Evolutionary conservation across 2,888 invertebrate species (phyloP).

Genomic region (Cryptocephalus moraei): DNA sequence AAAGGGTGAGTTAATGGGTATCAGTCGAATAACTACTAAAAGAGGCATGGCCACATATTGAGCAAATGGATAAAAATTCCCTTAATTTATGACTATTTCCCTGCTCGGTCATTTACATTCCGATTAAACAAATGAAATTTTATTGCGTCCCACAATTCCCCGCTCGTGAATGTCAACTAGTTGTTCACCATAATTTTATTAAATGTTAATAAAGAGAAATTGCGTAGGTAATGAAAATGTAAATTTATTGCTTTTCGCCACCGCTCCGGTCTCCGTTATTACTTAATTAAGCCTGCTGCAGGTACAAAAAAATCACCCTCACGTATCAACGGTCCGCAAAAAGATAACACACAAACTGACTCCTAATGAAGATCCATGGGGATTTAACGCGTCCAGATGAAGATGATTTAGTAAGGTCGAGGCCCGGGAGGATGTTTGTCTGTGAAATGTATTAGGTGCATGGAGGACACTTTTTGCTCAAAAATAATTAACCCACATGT

Average conservation of each 20-base stretch:
- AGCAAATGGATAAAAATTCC: too few relatives aligned
- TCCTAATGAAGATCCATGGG: conserved; percentile 21
- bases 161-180: too few relatives aligned
- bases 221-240: background rate
- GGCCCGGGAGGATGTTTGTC: background rate
- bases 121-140: too few relatives aligned
- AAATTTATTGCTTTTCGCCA: background rate
- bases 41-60: too few relatives aligned
- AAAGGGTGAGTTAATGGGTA: too few relatives aligned
- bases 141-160: too few relatives aligned
- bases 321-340: background rate
- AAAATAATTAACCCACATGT: too few relatives aligned
- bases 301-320: background rate
- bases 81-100: too few relatives aligned
- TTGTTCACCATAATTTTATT: background rate
- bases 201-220: background rate
- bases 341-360: conserved; percentile 11
- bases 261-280: background rate
- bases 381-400: conserved; percentile 15
- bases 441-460: too few relatives aligned
- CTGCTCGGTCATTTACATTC: too few relatives aligned
- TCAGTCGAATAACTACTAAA: too few relatives aligned
- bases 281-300: background rate
- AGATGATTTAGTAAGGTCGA: conserved; percentile 15
- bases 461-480: too few relatives aligned